Base-by-base conservation (phyloP, 2,888 invertebrate genomes). In the Crematogaster levior region DNA sequence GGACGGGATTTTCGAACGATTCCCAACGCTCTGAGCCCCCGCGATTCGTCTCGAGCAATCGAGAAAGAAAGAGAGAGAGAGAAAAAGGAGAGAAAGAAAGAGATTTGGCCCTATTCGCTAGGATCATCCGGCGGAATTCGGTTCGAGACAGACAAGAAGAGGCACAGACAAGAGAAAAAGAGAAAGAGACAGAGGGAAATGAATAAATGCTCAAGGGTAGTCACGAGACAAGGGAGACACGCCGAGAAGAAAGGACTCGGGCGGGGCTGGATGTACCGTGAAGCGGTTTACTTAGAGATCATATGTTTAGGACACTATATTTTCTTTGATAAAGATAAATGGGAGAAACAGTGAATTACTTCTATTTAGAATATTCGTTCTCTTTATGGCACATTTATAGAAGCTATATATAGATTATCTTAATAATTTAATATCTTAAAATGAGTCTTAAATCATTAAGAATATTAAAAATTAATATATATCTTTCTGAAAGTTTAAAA, bases 11-110 rank as follows among this genome's bases (percentile, higher is more conserved):
- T 43, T 34, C 81, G 58, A 65, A 83, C 34, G 75, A 40, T 75
- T 75, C 66, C 75, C 75, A 75, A 75, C 63, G 30, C 75, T 75
- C 75, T 75, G 75, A 66, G 75, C 75, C 75, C 66, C 48, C 66
- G 58, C 46, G 34, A 63, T 61, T 46, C 21, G 27, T 51, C 56
- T 34, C 75, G 48, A 77, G 65, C 34, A 53, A 46, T 27, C 66
- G 51, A 84, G 34, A 61, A 43, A 70, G 24, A 63, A 7, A 72
- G 27, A 58, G 10, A 81, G 0, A 66, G 24, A 24, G 6, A 63
- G n/a, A 51, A 46, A n/a, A 48, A 18, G 15, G 4, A 15, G 1
- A 37, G 30, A 82, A 18, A 24, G 5, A 70, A 30, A 40, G 51
- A 65, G 15, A 53, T 58, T 48, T 68, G 34, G 37, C 18, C 30